Percentiles rank a stretch among this genome's conserved stretches.
phyloP scores from a whole-genome alignment of 2,797 vertebrate genomes.

The Carapus acus region DNA sequence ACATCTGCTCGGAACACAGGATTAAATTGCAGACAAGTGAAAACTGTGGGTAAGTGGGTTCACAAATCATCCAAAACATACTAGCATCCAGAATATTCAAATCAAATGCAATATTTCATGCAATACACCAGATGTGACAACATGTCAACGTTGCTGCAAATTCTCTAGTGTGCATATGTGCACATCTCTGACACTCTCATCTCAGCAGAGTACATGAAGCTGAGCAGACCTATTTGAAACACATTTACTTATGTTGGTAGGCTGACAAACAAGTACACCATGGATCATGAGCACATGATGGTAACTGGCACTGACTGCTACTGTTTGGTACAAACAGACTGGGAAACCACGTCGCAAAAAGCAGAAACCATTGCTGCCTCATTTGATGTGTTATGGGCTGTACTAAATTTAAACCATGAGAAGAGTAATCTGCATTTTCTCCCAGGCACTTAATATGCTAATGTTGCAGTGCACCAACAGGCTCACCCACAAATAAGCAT shows the following conservation, averaged over 20 bases:
- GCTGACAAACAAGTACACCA: background rate
- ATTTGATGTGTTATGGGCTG: conserved; percentile 54
- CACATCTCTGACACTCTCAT: no score
- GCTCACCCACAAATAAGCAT: conserved; percentile 12
- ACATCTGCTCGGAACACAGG: background rate
- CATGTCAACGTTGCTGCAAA: no score
- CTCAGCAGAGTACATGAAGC: background rate
- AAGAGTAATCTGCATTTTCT: conserved; percentile 50
- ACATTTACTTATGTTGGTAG: conserved; percentile 5
- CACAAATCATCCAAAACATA: no score
- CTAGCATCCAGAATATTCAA: no score
- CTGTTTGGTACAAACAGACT: conserved; percentile 40
- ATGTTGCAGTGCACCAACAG: conserved; percentile 27
- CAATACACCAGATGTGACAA: no score
- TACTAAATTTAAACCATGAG: conserved; percentile 58
- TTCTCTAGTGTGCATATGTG: no score
- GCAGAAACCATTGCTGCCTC: conserved; percentile 40
- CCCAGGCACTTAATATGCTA: conserved; percentile 36
- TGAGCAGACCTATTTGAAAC: background rate
- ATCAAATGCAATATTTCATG: no score
- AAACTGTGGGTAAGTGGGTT: no score
- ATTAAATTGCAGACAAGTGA: no score
- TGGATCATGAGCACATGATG: conserved; percentile 5
- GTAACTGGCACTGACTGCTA: conserved; percentile 14
- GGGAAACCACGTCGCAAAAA: conserved; percentile 55